Evolutionary conservation across 2,113 vertebrate species (phyloP).

Genomic region (Sigmodon hispidus): DNA sequence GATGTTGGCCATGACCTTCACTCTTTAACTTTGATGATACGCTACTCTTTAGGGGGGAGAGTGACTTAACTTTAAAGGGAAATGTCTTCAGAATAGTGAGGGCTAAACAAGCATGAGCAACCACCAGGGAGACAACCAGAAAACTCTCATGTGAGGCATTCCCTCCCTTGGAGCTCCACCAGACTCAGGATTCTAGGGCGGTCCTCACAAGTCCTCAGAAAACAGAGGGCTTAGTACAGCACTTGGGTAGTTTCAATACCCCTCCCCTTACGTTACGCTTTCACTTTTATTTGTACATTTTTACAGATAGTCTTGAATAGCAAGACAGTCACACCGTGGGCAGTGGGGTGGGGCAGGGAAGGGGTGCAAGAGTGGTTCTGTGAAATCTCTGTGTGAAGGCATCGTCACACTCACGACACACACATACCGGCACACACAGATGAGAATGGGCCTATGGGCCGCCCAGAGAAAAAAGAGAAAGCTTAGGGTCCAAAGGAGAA

Average conservation of each 20-base stretch:
- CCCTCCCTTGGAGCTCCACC: not conserved
- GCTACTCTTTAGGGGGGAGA: conserved; percentile 51
- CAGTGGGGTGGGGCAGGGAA: not conserved
- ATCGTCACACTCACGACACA: conserved; percentile 67
- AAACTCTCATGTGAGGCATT: conserved; percentile 38
- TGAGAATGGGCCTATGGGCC: not conserved
- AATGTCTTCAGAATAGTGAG: conserved; percentile 67
- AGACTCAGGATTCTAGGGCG: conserved; percentile 41
- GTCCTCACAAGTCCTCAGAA: conserved; percentile 64
- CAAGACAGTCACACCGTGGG: conserved; percentile 82
- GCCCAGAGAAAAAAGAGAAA: conserved; percentile 58
- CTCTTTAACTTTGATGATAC: not conserved
- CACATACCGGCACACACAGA: conserved; percentile 42
- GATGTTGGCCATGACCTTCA: not conserved
- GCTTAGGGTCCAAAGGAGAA: conserved; percentile 24
- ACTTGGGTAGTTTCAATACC: conserved; percentile 53
- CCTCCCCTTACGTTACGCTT: conserved; percentile 58
- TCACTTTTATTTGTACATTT: conserved; percentile 78
- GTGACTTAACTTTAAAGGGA: conserved; percentile 57
- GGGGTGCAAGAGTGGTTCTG: conserved; percentile 48
- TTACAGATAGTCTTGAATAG: conserved; percentile 84
- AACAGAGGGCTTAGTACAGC: conserved; percentile 61
- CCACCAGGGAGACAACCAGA: conserved; percentile 57
- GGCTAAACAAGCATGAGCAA: conserved; percentile 58
- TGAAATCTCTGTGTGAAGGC: conserved; percentile 72